Evolutionary conservation across 2,888 invertebrate species (phyloP).

Genomic region (Tetragonisca angustula): DNA sequence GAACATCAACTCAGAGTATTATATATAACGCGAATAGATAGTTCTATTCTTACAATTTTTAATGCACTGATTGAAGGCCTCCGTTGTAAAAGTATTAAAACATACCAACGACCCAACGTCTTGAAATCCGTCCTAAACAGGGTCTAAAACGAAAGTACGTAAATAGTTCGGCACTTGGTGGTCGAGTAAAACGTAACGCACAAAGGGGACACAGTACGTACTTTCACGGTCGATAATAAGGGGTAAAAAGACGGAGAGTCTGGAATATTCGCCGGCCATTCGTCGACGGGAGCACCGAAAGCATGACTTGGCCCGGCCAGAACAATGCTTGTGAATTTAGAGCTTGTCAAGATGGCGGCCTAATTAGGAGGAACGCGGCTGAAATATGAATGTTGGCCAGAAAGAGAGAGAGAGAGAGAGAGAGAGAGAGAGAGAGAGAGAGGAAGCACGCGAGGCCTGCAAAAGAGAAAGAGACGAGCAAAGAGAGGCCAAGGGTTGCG

Average conservation of each 20-base stretch:
- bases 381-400: conserved; percentile 75
- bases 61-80: no score
- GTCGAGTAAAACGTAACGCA: background rate
- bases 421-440: background rate
- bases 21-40: no score
- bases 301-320: conserved; percentile 51
- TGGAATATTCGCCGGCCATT: conserved; percentile 16
- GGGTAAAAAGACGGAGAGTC: background rate
- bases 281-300: conserved; percentile 42
- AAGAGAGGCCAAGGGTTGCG: conserved; percentile 32
- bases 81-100: no score
- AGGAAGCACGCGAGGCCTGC: conserved; percentile 2
- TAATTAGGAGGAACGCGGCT: conserved; percentile 77
- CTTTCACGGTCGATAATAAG: conserved; percentile 4
- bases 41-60: no score
- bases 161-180: background rate
- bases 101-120: no score
- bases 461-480: conserved; percentile 18
- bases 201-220: conserved; percentile 1
- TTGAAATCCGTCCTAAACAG: no score
- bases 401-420: background rate
- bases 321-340: conserved; percentile 73
- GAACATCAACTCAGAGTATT: no score
- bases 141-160: background rate
- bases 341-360: conserved; percentile 74